Conservation (phyloP, 2,888 invertebrate genomes). For the Drosophila lutescens region DNA sequence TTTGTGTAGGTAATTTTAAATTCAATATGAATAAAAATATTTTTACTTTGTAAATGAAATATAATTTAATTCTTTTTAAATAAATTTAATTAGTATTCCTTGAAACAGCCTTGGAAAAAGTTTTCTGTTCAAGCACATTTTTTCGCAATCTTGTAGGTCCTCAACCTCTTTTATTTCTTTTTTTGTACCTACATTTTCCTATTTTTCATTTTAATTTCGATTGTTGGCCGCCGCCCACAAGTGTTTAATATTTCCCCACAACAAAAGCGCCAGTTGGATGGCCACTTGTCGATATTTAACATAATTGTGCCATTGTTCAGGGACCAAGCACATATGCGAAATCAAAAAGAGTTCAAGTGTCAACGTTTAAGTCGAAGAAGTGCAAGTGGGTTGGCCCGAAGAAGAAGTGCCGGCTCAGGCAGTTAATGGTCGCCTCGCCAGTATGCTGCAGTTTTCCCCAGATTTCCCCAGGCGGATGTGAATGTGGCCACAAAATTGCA, state of each 20-base stretch:
- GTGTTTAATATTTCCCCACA: conserved; percentile 69
- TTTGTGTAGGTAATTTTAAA: no score
- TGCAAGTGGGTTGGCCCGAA: conserved; percentile 18
- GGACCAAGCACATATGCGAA: conserved; percentile 36
- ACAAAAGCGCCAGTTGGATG: conserved; percentile 60
- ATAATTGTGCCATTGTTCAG: conserved; percentile 77
- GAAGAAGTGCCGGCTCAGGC: conserved; percentile 39
- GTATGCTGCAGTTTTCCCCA: not conserved
- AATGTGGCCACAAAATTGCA: conserved; percentile 24
- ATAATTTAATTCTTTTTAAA: no score
- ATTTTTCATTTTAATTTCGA: conserved; percentile 39
- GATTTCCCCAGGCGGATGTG: conserved; percentile 26
- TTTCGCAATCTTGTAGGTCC: not conserved
- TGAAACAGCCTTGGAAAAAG: not conserved
- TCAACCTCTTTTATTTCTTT: conserved; percentile 17
- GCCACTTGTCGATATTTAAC: conserved; percentile 82
- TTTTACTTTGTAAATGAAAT: no score
- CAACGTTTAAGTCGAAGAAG: conserved; percentile 58
- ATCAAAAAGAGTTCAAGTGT: conserved; percentile 77
- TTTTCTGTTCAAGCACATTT: not conserved
- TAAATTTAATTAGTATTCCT: not conserved
- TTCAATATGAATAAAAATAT: not conserved
- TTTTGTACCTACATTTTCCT: conserved; percentile 36
- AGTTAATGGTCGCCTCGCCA: conserved; percentile 30
- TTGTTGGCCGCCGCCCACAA: conserved; percentile 40